Evolutionary conservation across 2,888 invertebrate species (phyloP), one percentile per base, ranked within the genome.

Genomic region (Fragum whitleyi): DNA sequence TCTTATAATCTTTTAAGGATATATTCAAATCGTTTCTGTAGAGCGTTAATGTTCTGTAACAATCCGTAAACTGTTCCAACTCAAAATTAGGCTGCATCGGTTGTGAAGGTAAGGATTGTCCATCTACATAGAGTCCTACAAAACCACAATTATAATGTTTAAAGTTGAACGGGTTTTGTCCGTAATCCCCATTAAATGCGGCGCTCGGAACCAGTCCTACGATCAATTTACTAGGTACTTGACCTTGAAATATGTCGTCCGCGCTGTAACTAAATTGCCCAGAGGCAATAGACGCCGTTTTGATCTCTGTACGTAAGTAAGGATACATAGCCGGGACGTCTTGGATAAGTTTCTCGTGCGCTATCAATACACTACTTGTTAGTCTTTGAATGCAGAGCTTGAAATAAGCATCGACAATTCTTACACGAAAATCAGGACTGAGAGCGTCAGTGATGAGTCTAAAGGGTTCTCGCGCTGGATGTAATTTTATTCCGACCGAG

Each of bases 381-480:
- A 76, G 29, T 67, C 77, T 47, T 71, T 78, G 82, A 28, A 85
- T 28, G 68, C 85, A 85, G 14, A 82, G 28, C 61, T 78, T 85
- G 19, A 78, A 80, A 26, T 42, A 21, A n/a, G 78, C 82, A 55
- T 80, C 77, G 9, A 76, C 68, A 29, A 82, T 79, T 28, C 81
- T 67, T 21, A 85, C 79, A 59, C 67, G 74, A 19, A 61, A 28
- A 14, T 57, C 29, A 1, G 74, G 42, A 11, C 1, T 32, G 6
- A 53, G 11, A 19, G 26, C 14, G n/a, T 75, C 71, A 0, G 80
- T 62, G 36, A 85, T 82, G 21, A 85, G 39, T 26, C 76, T 21
- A 26, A 85, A 85, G 2, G 78, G 68, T 21, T 83, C 59, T 3
- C 23, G 53, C 19, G 65, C 71, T 0, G n/a, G 76, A 82, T 75